These are phyloP conservation scores for Hesperophylax magnus DNA, from an alignment of 1,140 invertebrate genomes.

Conservation along the genomic window DNA sequence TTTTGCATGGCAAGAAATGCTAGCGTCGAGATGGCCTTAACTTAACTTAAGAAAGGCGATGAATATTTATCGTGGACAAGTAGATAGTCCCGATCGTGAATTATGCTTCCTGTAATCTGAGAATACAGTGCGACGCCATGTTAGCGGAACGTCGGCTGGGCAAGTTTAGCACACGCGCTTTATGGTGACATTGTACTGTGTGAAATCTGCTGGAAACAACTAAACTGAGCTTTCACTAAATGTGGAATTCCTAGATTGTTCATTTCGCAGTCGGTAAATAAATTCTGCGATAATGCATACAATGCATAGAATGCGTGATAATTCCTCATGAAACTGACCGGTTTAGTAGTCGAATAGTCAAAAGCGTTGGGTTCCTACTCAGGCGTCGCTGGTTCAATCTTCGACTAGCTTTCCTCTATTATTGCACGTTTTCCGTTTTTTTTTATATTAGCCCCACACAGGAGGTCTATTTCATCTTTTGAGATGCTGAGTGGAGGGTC, in stretches of 20 bases:
- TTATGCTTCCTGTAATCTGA: conserved; percentile 39
- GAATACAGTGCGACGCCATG: conserved; percentile 7
- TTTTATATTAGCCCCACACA: no score
- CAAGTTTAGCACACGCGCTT: conserved; percentile 1
- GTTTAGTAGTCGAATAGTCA: no score
- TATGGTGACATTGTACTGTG: conserved; percentile 25
- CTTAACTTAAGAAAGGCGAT: conserved; percentile 3
- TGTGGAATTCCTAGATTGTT: neutral
- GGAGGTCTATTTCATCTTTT: no score
- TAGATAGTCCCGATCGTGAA: conserved; percentile 5
- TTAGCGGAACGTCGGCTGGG: neutral
- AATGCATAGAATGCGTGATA: no score
- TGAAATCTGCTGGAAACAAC: conserved; percentile 15
- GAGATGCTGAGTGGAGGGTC: no score
- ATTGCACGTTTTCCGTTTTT: no score
- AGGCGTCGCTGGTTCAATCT: no score
- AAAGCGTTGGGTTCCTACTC: no score
- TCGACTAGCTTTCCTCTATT: no score
- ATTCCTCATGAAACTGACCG: no score
- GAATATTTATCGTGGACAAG: conserved; percentile 12
- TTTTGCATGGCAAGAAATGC: neutral
- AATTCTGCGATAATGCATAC: no score
- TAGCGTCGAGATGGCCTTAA: neutral
- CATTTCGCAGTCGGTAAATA: no score
- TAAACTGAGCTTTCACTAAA: neutral